Percentiles rank a stretch among this genome's conserved stretches.
Conservation (phyloP, 2,888 invertebrate species). For the Candidula unifasciata region DNA sequence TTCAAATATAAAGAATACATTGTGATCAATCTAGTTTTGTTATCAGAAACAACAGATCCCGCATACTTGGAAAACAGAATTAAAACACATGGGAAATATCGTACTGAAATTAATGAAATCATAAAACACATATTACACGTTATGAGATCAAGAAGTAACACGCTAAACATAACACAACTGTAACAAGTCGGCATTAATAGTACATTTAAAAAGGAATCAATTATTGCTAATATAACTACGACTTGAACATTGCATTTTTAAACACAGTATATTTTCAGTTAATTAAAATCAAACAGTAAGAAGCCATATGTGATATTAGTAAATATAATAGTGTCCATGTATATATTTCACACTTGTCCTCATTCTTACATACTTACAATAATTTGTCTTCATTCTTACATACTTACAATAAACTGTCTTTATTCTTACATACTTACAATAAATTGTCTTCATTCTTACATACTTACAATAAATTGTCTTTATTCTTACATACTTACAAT, state of each 20-base stretch:
- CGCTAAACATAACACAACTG: not conserved
- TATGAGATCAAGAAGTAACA: slow-evolving; percentile 30
- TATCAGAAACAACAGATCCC: slow-evolving; percentile 11
- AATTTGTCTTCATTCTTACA: slow-evolving; percentile 12
- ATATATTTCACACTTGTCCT: not conserved
- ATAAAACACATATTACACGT: slow-evolving; percentile 15
- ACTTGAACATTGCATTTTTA: slow-evolving; percentile 29
- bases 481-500: no score
- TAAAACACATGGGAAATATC: not conserved
- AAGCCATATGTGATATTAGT: not conserved
- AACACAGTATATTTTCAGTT: not conserved
- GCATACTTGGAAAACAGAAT: not conserved
- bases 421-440: not conserved
- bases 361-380: not conserved
- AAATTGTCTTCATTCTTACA: not conserved
- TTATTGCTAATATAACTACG: slow-evolving; percentile 27
- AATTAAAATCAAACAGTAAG: not conserved
- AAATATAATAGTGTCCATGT: not conserved
- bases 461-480: no score
- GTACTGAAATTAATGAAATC: not conserved
- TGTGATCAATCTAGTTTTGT: slow-evolving; percentile 30
- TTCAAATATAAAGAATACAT: not conserved
- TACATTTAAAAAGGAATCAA: not conserved
- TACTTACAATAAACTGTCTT: not conserved
- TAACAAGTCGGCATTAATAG: not conserved